Base-by-base conservation (phyloP, 1,140 invertebrate genomes). In the Grapholita molesta region DNA sequence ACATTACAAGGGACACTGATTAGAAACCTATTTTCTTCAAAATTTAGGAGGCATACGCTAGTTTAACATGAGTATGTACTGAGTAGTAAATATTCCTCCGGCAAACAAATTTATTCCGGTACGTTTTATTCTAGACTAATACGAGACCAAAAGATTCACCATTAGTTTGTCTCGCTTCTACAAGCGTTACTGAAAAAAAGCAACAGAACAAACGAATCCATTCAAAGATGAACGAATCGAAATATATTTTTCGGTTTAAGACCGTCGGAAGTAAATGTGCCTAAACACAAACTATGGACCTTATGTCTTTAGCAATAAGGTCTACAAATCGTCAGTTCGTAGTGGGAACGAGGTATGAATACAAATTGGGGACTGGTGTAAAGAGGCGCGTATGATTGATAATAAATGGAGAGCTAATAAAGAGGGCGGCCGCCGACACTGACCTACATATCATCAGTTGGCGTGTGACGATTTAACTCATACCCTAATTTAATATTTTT, bases 361-460 rank as follows among this genome's bases (percentile, higher is more conserved):
- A 48, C 42, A 48, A 48, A 48, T 48, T 48, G 42, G 42, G 42
- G 24, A n/a, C 25, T 7, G 24, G 57, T 25, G 57, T 61, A 32
- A 61, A 61, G 21, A 25, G 21, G 57, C 42, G 7, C 42, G 65
- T 78, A 81, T 69, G 77, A 78, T 71, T 79, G 70, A 80, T 77
- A 77, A 72, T 74, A 53, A 42, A 15, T 55, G 69, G 38, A 52
- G 55, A 55, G 53, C n/a, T 73, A 64, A 55, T 28, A 68, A 71
- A 69, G 52, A 67, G 33, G 48, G 70, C 66, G 48, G 68, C 52
- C 85, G 68, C 52, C 85, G 84, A 85, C 80, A 84, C 77, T 86
- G 84, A 86, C 83, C 84, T 85, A 86, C 76, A 81, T 84, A 75
- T 77, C 75, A 76, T 75, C 70, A 74, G 76, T 71, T n/a, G n/a